phyloP scores from a whole-genome alignment of 2,888 invertebrate genomes.

The Machimus rusticus region DNA sequence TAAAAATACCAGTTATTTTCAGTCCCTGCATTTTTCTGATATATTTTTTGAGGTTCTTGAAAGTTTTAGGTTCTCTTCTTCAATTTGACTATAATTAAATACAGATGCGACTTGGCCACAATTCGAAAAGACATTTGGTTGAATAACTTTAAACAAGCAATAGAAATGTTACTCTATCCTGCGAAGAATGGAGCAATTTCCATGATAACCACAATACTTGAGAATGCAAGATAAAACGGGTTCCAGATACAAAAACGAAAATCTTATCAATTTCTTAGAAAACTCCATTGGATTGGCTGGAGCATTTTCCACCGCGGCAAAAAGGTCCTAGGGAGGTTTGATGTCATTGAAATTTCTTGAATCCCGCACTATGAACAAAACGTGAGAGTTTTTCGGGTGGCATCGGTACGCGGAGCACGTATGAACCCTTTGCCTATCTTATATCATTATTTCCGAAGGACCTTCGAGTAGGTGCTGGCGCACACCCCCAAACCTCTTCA shows the following conservation, averaged over 20 bases:
- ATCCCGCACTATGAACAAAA: background rate
- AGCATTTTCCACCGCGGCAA: background rate
- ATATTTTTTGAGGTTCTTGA: too few species aligned
- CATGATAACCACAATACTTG: background rate
- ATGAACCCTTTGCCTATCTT: conserved; percentile 32
- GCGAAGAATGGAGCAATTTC: background rate
- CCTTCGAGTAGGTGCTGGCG: background rate
- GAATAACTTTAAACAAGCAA: background rate
- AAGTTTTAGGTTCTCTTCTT: too few species aligned
- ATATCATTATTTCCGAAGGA: conserved; percentile 23
- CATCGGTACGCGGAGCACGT: background rate
- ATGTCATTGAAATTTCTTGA: conserved; percentile 20
- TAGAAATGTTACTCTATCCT: background rate
- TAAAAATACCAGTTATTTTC: too few species aligned
- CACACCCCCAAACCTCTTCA: background rate
- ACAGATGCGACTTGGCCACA: background rate
- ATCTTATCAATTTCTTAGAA: background rate
- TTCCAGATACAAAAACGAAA: background rate
- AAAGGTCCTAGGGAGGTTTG: background rate
- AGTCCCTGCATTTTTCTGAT: too few species aligned
- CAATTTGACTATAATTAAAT: too few species aligned
- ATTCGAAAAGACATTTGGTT: background rate
- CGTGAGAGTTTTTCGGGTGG: background rate
- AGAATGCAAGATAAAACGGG: background rate
- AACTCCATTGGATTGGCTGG: background rate